A percentile compares a stretch with the other conserved stretches of the same genome.
Evolutionary conservation across 1,140 invertebrate species (phyloP).

Genomic region (Drosophila pallidifrons): DNA sequence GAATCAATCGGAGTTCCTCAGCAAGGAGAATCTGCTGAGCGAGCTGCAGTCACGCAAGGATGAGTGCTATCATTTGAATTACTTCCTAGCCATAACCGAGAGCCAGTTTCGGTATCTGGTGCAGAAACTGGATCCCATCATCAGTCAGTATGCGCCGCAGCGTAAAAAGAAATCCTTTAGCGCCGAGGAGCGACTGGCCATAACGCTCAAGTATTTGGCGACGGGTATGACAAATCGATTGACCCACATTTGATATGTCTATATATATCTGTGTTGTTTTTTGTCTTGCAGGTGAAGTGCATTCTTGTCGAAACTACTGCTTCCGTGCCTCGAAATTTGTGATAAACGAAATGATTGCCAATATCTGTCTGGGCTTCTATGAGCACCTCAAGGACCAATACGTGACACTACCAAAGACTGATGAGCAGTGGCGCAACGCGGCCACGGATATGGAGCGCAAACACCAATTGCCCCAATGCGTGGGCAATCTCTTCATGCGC

Average conservation of each 20-base stretch:
- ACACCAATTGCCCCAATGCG: conserved; percentile 72
- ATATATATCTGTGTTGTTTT: conserved; percentile 10
- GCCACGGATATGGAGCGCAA: conserved; percentile 77
- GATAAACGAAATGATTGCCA: conserved; percentile 84
- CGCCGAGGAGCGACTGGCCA: conserved; percentile 81
- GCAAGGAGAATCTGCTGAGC: conserved; percentile 77
- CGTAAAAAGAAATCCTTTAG: conserved; percentile 83
- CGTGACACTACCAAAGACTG: conserved; percentile 84
- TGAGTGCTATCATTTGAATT: conserved; percentile 84
- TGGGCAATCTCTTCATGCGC: conserved; percentile 77
- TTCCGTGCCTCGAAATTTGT: conserved; percentile 84
- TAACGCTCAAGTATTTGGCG: conserved; percentile 84
- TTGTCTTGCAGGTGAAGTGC: conserved; percentile 73
- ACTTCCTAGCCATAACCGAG: conserved; percentile 83
- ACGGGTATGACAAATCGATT: conserved; percentile 65
- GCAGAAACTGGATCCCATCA: conserved; percentile 77
- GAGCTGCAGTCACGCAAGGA: conserved; percentile 80
- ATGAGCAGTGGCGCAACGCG: conserved; percentile 77
- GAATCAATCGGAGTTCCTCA: conserved; percentile 77
- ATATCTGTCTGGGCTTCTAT: conserved; percentile 84
- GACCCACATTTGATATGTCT: not conserved
- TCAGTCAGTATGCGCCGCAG: conserved; percentile 79
- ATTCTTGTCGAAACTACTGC: conserved; percentile 84
- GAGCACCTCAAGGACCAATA: conserved; percentile 83
- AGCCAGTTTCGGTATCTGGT: conserved; percentile 80